phyloP scores from a whole-genome alignment of 2,113 vertebrate genomes.

The Calidris pygmaea region DNA sequence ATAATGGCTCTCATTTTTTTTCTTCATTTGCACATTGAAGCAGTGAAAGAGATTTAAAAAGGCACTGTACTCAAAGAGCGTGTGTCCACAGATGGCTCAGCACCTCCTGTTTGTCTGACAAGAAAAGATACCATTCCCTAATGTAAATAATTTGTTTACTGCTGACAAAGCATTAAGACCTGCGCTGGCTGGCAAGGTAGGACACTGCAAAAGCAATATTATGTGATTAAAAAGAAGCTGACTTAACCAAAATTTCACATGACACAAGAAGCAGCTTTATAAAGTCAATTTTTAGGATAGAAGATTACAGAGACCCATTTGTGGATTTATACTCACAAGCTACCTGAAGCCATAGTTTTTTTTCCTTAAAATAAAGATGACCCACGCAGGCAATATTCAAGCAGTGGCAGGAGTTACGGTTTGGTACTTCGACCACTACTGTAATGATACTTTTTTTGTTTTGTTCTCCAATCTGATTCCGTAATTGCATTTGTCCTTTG shows the following conservation, averaged over 20 bases:
- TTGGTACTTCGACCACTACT: neutral
- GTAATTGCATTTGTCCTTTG: neutral
- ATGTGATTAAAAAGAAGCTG: neutral
- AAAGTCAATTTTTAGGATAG: neutral
- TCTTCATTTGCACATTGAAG: neutral
- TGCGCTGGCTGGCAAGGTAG: neutral
- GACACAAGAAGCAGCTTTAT: neutral
- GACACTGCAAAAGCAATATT: neutral
- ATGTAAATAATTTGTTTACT: neutral
- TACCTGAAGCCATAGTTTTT: neutral
- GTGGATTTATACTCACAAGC: neutral
- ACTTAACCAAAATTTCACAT: neutral
- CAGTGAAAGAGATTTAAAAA: neutral
- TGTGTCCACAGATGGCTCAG: neutral
- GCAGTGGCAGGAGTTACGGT: neutral
- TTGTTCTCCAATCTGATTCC: neutral
- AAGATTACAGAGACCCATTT: neutral
- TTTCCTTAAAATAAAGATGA: neutral
- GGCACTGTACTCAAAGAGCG: neutral
- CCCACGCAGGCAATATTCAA: neutral
- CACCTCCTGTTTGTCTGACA: neutral
- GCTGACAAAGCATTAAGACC: neutral
- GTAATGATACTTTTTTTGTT: neutral
- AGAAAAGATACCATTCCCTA: neutral
- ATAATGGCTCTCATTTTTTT: neutral